Percentiles rank a stretch among this genome's conserved stretches.
phyloP scores from a whole-genome alignment of 2,113 vertebrate genomes.

The Corythaeola cristata region DNA sequence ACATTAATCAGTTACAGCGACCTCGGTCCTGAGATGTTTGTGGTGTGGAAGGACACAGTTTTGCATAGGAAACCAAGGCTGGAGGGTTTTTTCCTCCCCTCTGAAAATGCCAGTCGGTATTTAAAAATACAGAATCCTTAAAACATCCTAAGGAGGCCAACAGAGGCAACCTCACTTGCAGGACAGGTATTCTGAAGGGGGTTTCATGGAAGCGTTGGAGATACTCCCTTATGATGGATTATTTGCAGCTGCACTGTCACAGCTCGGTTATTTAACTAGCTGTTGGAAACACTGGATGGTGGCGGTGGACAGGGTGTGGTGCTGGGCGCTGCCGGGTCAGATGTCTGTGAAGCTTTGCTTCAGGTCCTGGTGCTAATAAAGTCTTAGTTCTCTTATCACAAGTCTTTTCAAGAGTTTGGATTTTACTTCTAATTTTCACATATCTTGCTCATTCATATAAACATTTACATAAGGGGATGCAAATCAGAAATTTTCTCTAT shows the following conservation, averaged over 20 bases:
- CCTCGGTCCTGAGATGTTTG: background rate
- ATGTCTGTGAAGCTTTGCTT: background rate
- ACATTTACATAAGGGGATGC: background rate
- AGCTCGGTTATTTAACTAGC: background rate
- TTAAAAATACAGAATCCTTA: background rate
- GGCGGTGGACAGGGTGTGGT: background rate
- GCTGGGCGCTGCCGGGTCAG: background rate
- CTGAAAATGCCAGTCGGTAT: background rate
- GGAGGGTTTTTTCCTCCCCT: background rate
- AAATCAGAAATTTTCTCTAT: background rate
- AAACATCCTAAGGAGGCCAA: background rate
- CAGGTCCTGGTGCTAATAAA: background rate
- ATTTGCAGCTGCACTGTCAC: background rate
- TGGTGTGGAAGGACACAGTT: background rate
- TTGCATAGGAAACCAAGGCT: background rate
- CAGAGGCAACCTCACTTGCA: background rate
- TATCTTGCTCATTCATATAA: background rate
- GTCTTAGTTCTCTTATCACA: background rate
- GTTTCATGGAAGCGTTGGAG: background rate
- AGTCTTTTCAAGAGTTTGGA: background rate
- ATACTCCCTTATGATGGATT: background rate
- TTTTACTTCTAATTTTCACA: background rate
- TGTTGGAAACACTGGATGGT: background rate
- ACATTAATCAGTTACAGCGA: rapidly evolving
- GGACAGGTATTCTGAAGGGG: background rate